These are phyloP conservation scores for Chrysolophus pictus DNA, from an alignment of 2,797 vertebrate genomes.

Conservation along the genomic window DNA sequence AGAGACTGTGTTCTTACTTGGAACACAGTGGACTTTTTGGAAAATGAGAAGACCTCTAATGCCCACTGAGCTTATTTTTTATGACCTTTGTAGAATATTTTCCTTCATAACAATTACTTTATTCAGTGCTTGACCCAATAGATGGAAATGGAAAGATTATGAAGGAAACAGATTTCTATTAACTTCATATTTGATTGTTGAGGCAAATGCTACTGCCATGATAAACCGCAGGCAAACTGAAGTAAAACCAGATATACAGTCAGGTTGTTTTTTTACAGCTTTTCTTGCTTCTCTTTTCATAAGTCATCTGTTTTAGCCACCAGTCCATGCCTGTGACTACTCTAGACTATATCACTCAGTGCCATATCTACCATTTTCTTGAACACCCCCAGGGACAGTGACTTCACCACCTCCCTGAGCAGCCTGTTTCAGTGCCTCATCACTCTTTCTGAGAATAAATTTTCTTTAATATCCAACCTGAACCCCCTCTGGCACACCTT, in stretches of 20 bases:
- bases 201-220: background rate
- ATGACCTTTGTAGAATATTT: background rate
- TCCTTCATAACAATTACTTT: background rate
- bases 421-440: no score
- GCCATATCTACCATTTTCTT: no score
- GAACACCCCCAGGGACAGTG: no score
- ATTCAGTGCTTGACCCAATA: background rate
- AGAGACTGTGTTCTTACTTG: background rate
- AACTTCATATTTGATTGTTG: background rate
- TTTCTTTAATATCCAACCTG: no score
- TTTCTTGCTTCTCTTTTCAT: background rate
- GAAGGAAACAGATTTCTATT: background rate
- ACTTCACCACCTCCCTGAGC: no score
- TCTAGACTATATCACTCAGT: no score
- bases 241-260: background rate
- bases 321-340: no score
- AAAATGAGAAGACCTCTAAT: background rate
- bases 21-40: background rate
- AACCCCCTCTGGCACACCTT: no score
- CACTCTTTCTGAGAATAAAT: no score
- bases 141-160: background rate
- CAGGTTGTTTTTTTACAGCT: background rate
- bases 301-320: no score
- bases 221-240: background rate
- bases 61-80: background rate